Base-by-base conservation (phyloP, 1,140 invertebrate species). In the Venustaconcha ellipsiformis region DNA sequence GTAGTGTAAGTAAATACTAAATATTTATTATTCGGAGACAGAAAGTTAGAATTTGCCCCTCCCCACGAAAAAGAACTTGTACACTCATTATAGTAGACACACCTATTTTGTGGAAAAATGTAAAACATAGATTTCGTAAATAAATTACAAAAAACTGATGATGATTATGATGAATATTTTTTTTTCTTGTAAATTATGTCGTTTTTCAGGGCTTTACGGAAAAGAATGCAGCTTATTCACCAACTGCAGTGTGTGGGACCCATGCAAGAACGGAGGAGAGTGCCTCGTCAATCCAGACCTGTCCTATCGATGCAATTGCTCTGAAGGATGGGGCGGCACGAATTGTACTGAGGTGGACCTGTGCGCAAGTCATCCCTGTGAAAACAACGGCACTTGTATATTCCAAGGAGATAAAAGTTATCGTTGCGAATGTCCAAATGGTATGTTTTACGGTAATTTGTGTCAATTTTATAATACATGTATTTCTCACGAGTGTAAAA, bases 401-500 rank as follows among this genome's bases (percentile, higher is more conserved):
- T 81, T 64, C 62, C 30, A 62, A 5, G 76, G 76, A 12, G 72
- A 82, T 68, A 75, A 77, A 18, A 68, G 75, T 17, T 90, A 82
- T 76, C 76, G 63, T 4, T 91, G 90, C 76, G 56, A 69, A 0
- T 91, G 90, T 74, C 76, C 78, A 12, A 71, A 67, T 23, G 97
- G 98, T 11, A 72, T 84, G 13, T 89, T 82, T 78, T 86, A 87
- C 69, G 90, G 90, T 15, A 60, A 76, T 1, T 76, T 79, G 66
- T 91, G 90, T 77, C 75, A 87, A n/a, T 71, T 79, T 70, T 85
- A 81, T 68, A 85, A 91, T 74, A 83, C 83, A 3, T 91, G 90
- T 74, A 66, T 76, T 13, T 59, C 63, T 2, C 88, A 23, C 20
- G 96, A 96, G 0, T 98, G 96, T 89, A 94, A 96, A 86, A 98